A percentile compares a stretch with the other conserved stretches of the same genome.
phyloP scores from a whole-genome alignment of 2,113 vertebrate species.

The Crotalus tigris region DNA sequence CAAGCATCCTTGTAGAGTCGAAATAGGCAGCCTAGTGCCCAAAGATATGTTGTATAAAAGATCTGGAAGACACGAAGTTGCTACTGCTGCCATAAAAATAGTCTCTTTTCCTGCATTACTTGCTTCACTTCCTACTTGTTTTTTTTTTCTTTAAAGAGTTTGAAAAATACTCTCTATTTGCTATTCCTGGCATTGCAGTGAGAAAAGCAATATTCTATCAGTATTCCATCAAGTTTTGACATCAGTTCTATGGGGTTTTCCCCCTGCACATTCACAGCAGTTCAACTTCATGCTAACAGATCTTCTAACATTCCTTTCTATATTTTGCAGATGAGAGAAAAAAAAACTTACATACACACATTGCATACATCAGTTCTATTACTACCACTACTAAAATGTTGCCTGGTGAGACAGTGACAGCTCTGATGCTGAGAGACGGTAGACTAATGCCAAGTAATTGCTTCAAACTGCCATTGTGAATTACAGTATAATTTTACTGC shows the following conservation, averaged over 20 bases:
- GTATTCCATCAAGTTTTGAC: background rate
- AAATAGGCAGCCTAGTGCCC: background rate
- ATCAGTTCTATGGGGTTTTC: rapidly evolving
- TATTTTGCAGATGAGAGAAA: conserved; percentile 5
- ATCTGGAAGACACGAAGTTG: background rate
- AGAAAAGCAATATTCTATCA: background rate
- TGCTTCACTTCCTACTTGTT: background rate
- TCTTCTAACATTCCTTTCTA: background rate
- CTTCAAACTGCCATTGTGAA: conserved; percentile 11
- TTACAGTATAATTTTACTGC: background rate
- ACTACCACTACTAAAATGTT: background rate
- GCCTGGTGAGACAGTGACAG: background rate
- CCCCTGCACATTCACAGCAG: background rate
- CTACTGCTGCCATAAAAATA: background rate
- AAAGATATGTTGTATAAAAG: background rate
- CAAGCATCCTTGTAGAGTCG: background rate
- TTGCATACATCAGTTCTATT: background rate
- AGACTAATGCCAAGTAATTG: conserved; percentile 20
- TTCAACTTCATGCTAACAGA: background rate
- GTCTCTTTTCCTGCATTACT: background rate
- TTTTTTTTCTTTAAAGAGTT: background rate
- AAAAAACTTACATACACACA: background rate
- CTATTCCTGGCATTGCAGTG: background rate
- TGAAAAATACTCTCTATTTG: rapidly evolving
- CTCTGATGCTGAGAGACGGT: conserved; percentile 20